phyloP scores from a whole-genome alignment of 2,113 vertebrate genomes.

The Cheilinus undulatus region DNA sequence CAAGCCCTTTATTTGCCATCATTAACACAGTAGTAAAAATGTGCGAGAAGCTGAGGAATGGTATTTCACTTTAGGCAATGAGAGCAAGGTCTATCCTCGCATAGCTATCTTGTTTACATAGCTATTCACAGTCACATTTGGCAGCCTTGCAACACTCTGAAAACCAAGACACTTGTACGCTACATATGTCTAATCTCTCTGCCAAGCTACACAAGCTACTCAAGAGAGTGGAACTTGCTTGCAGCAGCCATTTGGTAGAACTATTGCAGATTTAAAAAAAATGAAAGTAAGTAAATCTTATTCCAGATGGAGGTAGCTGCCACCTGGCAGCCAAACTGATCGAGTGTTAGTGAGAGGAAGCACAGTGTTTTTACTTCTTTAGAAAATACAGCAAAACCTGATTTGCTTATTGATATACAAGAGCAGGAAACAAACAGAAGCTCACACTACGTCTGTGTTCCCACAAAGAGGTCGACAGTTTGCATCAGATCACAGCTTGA shows the following conservation, averaged over 20 bases:
- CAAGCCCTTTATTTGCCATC: slow-evolving; percentile 69
- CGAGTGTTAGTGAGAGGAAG: slow-evolving; percentile 50
- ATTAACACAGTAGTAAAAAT: slow-evolving; percentile 76
- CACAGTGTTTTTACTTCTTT: slow-evolving; percentile 18
- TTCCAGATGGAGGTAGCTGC: slow-evolving; percentile 73
- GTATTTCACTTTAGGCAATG: slow-evolving; percentile 77
- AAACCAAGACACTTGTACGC: slow-evolving; percentile 75
- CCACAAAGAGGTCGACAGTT: slow-evolving; percentile 10
- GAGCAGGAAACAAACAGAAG: slow-evolving; percentile 12
- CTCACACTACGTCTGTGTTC: slow-evolving; percentile 13
- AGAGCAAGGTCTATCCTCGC: slow-evolving; percentile 69
- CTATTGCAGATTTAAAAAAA: slow-evolving; percentile 58
- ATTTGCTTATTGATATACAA: slow-evolving; percentile 25
- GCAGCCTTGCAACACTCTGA: slow-evolving; percentile 68
- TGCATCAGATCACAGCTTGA: slow-evolving; percentile 29
- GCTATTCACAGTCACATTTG: slow-evolving; percentile 80
- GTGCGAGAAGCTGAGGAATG: slow-evolving; percentile 69
- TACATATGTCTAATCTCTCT: slow-evolving; percentile 76
- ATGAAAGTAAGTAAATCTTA: slow-evolving; percentile 57
- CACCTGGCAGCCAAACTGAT: slow-evolving; percentile 75
- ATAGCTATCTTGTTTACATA: slow-evolving; percentile 80
- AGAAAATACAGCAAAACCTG: slow-evolving; percentile 10
- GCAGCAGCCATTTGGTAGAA: slow-evolving; percentile 72
- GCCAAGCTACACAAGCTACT: slow-evolving; percentile 76
- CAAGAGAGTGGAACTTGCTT: slow-evolving; percentile 67